Percentiles rank a stretch among this genome's conserved stretches.
Evolutionary conservation across 2,113 vertebrate species (phyloP).

Genomic region (Pterophyllum scalare): DNA sequence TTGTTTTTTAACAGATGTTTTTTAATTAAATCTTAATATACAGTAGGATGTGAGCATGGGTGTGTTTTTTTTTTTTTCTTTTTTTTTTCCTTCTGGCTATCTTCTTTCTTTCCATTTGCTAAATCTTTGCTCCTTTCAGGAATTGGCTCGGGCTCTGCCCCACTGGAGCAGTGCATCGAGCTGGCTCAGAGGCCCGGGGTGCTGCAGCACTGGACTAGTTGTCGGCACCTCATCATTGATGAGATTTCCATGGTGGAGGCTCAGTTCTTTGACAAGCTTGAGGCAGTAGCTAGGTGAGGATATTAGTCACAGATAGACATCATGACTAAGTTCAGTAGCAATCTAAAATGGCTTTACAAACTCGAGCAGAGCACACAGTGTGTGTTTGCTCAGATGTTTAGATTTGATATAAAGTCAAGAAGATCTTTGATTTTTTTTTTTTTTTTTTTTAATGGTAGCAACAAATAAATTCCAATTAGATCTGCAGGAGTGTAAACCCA

Average conservation of each 20-base stretch:
- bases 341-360: not conserved
- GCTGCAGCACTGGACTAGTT: slow-evolving; percentile 91
- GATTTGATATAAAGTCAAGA: not conserved
- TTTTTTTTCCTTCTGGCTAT: slow-evolving; percentile 1
- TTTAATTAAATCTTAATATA: slow-evolving; percentile 36
- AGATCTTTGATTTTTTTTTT: not conserved
- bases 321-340: not conserved
- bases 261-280: slow-evolving; percentile 94
- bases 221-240: slow-evolving; percentile 92
- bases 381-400: not conserved
- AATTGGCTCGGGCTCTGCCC: slow-evolving; percentile 90
- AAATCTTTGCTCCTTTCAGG: slow-evolving; percentile 74
- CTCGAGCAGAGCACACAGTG: not conserved
- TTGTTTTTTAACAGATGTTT: not conserved
- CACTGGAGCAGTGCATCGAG: slow-evolving; percentile 91
- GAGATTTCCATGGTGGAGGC: slow-evolving; percentile 98
- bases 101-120: not conserved
- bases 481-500: not conserved
- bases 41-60: not conserved
- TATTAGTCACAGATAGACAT: not conserved
- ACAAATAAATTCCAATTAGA: not conserved
- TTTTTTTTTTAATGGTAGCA: not conserved
- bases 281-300: slow-evolving; percentile 90
- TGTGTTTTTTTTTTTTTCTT: not conserved
- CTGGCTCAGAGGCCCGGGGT: slow-evolving; percentile 89